These are phyloP conservation scores for Phaonia tiefii DNA, from an alignment of 2,888 invertebrate species.

Conservation along the genomic window DNA sequence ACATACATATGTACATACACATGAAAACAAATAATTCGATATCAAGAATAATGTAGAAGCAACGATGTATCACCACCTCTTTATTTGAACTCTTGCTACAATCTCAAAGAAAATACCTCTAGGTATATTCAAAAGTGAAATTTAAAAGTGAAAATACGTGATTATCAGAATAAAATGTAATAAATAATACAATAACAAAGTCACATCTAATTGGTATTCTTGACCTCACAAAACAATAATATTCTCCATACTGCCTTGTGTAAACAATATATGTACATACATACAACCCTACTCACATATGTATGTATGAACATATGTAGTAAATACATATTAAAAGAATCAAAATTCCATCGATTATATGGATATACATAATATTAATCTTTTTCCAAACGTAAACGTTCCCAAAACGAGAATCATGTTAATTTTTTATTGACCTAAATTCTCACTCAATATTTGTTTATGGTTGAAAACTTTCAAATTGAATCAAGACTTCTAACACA, in stretches of 20 bases:
- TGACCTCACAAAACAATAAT: background rate
- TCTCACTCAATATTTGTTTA: slow-evolving; percentile 26
- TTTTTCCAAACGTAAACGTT: background rate
- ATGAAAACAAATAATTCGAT: no score
- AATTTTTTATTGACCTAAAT: slow-evolving; percentile 58
- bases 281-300: no score
- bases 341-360: background rate
- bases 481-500: background rate
- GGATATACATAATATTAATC: slow-evolving; percentile 6
- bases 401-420: slow-evolving; percentile 39
- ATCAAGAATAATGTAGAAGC: no score
- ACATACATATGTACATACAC: no score
- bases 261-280: no score
- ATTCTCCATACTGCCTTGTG: background rate
- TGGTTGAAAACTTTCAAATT: slow-evolving; percentile 18
- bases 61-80: no score
- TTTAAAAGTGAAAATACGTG: slow-evolving; percentile 39
- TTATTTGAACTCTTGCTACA: no score
- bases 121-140: slow-evolving; percentile 47
- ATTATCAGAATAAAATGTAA: background rate
- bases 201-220: background rate
- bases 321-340: no score
- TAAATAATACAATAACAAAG: background rate
- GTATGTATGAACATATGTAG: no score
- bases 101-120: no score